Conservation (phyloP, 2,797 vertebrate species). For the Leptatherina wallacei region DNA sequence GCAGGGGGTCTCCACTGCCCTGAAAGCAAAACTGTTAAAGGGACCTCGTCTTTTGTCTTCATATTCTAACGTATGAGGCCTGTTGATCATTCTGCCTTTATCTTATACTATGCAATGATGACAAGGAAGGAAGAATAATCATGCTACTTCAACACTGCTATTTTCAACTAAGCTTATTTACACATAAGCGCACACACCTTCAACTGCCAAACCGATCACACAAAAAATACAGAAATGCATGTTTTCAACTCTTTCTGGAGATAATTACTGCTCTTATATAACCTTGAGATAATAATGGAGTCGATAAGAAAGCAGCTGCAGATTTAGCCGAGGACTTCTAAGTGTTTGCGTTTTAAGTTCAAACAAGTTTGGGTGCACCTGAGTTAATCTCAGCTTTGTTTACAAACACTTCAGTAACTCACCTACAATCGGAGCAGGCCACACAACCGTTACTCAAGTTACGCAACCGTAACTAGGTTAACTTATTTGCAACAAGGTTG, state of each 20-base stretch:
- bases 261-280: not conserved
- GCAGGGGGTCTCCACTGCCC: constrained; percentile 64
- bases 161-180: constrained; percentile 46
- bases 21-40: constrained; percentile 56
- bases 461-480: constrained; percentile 17
- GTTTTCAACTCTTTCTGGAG: constrained; percentile 8
- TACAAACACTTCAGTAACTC: constrained; percentile 12
- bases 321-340: constrained; percentile 3
- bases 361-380: not conserved
- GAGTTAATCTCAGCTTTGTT: constrained; percentile 6
- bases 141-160: constrained; percentile 45
- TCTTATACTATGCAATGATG: constrained; percentile 53
- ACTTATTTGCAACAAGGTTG: constrained; percentile 22
- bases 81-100: constrained; percentile 21
- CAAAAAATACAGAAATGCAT: not conserved
- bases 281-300: constrained; percentile 7
- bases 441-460: constrained; percentile 14
- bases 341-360: constrained; percentile 3
- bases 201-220: constrained; percentile 16
- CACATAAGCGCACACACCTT: constrained; percentile 28
- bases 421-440: not conserved
- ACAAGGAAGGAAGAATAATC: constrained; percentile 58
- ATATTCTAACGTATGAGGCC: constrained; percentile 50
- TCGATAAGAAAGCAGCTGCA: not conserved
- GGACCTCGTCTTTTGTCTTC: constrained; percentile 66